Base-by-base conservation (phyloP, 2,888 invertebrate genomes). In the Drosophila mettleri region DNA sequence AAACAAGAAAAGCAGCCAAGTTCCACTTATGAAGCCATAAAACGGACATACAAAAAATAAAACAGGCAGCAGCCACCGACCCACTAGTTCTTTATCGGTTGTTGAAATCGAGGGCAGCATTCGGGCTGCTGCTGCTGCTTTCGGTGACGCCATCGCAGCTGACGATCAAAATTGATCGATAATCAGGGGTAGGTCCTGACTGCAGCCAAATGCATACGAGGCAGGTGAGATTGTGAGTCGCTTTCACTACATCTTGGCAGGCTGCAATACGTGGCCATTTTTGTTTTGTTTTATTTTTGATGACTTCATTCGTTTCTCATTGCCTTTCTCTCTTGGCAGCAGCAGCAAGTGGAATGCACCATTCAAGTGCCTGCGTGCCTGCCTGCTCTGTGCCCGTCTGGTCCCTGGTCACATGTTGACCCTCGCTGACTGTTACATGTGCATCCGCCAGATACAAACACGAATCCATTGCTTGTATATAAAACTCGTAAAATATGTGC, bases 401-500 rank as follows among this genome's bases (percentile, higher is more conserved):
- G 12, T 33, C n/a, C 14, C 49, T 33, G 22, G 8, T n/a, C 16
- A 22, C 10, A 6, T 52, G 48, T 38, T 54, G 34, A 18, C 36
- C 41, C 70, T 46, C 57, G 10, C 58, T 51, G 65, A 51, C 61
- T 67, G 72, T 38, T 75, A 70, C 86, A 86, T 82, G 84, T 80
- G 85, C 82, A 87, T 79, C 73, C 85, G 74, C 65, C 79, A 81
- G 81, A 71, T 88, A 78, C 87, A 78, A 45, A 74, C 73, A 71
- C 69, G 64, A 63, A 48, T 78, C 59, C 59, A 57, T 49, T 78
- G 69, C 41, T 48, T 61, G 73, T 69, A 70, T 86, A 89, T 88
- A 82, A 89, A 86, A 88, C 84, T 86, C 88, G 67, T 89, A 88
- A 89, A 88, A 89, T 90, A 86, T 88, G 86, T 82, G 80, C 89